Percentiles rank a stretch among this genome's conserved stretches.
phyloP scores from a whole-genome alignment of 2,797 vertebrate genomes.

The Silurus aristotelis region DNA sequence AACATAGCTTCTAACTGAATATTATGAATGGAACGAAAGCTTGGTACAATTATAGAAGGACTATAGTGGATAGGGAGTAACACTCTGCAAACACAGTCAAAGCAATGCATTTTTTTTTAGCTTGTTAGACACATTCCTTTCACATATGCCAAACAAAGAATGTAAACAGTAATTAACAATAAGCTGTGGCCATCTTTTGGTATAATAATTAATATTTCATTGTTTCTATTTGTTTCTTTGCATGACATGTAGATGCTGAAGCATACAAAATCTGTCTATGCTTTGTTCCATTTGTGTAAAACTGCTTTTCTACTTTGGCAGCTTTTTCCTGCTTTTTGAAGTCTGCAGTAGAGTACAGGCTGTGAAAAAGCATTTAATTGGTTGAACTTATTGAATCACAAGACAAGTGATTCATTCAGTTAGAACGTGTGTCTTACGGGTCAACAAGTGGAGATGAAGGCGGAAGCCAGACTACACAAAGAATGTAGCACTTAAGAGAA shows the following conservation, averaged over 20 bases:
- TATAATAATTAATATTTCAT: background rate
- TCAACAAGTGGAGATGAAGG: too few species aligned
- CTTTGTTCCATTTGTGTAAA: too few species aligned
- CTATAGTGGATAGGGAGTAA: background rate
- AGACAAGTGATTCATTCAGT: too few species aligned
- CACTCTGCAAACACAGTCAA: background rate
- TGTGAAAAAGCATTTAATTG: too few species aligned
- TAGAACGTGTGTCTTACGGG: too few species aligned
- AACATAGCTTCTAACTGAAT: background rate
- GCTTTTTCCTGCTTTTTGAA: too few species aligned
- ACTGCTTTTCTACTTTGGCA: too few species aligned
- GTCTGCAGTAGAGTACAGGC: too few species aligned
- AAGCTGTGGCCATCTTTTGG: background rate
- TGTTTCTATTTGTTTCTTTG: background rate
- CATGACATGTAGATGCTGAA: background rate
- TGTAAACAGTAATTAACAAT: background rate
- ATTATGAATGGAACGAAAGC: background rate
- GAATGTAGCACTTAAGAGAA: too few species aligned
- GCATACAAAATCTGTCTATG: background rate
- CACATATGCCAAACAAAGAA: background rate
- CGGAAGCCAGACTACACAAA: too few species aligned
- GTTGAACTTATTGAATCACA: too few species aligned
- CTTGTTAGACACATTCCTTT: background rate
- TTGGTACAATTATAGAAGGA: background rate
- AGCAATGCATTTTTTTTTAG: background rate